These are phyloP conservation scores for Mormyrus proboscirostris DNA, from an alignment of 2,797 vertebrate genomes.

Conservation along the genomic window DNA sequence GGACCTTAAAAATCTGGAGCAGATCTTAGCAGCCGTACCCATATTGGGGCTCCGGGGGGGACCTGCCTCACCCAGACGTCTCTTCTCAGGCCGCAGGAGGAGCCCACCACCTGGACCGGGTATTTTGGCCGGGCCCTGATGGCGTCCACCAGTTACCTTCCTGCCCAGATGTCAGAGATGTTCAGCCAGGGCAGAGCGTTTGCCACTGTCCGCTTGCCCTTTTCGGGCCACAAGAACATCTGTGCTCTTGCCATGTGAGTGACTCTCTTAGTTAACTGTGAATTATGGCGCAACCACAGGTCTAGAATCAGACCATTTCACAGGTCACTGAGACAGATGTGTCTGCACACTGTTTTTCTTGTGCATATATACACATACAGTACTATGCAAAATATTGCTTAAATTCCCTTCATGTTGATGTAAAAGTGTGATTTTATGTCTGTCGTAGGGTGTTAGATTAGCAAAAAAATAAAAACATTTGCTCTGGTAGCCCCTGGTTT, in stretches of 20 bases:
- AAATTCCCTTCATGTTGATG: neutral
- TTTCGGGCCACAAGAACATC: conserved; percentile 98
- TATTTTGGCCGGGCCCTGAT: conserved; percentile 94
- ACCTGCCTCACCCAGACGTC: neutral
- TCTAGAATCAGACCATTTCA: neutral
- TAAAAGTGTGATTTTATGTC: neutral
- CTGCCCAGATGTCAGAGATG: conserved; percentile 97
- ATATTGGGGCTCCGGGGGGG: neutral
- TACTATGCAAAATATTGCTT: neutral
- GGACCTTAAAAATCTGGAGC: neutral
- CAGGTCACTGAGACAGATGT: neutral
- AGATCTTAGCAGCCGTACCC: neutral
- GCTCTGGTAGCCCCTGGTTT: neutral
- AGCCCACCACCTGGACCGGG: conserved; percentile 95
- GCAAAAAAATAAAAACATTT: neutral
- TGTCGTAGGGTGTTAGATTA: neutral
- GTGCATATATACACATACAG: neutral
- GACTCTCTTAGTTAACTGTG: neutral
- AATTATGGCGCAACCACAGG: neutral
- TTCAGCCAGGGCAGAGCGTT: conserved; percentile 97
- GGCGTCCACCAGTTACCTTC: conserved; percentile 94
- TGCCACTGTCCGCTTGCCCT: conserved; percentile 90
- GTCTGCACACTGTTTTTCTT: neutral
- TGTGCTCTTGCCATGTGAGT: conserved; percentile 89
- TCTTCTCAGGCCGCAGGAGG: conserved; percentile 82